Percentiles rank a stretch among this genome's conserved stretches.
Evolutionary conservation across 2,888 invertebrate genomes (phyloP).

Genomic region (Aethes cnicana): DNA sequence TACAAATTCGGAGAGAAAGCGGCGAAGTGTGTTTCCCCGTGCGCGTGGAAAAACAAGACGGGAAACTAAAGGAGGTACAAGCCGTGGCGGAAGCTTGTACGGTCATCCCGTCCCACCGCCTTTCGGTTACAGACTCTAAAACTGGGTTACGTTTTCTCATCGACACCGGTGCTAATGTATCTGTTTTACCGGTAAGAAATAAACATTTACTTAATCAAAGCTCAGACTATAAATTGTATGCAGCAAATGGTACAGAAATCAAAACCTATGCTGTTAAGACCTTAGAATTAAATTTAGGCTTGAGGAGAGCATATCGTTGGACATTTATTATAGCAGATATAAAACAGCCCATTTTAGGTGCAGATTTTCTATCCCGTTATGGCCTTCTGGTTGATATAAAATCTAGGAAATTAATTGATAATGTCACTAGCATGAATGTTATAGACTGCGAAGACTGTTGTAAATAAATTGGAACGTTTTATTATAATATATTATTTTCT

Average conservation of each 20-base stretch:
- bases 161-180: not conserved
- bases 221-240: not conserved
- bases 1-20: not conserved
- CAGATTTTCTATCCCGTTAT: not conserved
- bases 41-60: not conserved
- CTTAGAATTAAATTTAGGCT: not conserved
- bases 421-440: too few species aligned
- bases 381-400: not conserved
- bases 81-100: not conserved
- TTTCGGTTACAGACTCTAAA: not conserved
- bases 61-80: not conserved
- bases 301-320: not conserved
- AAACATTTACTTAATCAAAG: not conserved
- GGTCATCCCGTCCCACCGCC: not conserved
- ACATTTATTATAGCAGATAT: not conserved
- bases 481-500: too few species aligned
- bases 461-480: too few species aligned
- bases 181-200: not conserved
- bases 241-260: not conserved
- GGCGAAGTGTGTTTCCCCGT: not conserved
- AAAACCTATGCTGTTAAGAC: not conserved
- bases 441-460: too few species aligned
- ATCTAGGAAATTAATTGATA: not conserved
- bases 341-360: not conserved
- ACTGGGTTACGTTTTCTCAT: conserved; percentile 1